Percentiles rank a stretch among this genome's conserved stretches.
These are phyloP conservation scores for Creontiades dilutus DNA, from an alignment of 2,888 invertebrate genomes.

Conservation along the genomic window DNA sequence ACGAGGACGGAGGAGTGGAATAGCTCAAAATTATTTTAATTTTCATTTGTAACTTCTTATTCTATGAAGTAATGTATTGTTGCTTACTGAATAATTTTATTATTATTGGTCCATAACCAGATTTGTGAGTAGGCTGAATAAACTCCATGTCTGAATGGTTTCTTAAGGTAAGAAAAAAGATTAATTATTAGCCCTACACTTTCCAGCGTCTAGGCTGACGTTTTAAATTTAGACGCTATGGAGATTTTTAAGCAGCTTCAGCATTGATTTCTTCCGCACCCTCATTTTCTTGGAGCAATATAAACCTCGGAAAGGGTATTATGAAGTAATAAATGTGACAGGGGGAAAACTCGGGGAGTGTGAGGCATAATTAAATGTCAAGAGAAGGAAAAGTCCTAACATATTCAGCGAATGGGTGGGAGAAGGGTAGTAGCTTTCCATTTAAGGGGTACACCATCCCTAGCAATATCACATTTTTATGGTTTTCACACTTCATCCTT, in stretches of 20 bases:
- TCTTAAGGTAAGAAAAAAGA: too few species aligned
- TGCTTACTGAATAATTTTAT: too few species aligned
- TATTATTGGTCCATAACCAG: too few species aligned
- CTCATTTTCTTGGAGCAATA: constrained; percentile 36
- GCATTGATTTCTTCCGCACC: background rate
- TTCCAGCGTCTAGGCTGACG: too few species aligned
- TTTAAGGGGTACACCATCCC: constrained; percentile 56
- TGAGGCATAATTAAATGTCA: constrained; percentile 64
- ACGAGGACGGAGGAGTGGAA: too few species aligned
- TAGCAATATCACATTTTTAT: constrained; percentile 66
- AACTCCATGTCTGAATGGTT: too few species aligned
- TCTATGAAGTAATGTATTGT: too few species aligned
- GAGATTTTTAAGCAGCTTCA: background rate
- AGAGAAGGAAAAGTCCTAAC: constrained; percentile 55
- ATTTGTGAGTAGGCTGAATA: too few species aligned
- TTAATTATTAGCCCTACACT: too few species aligned
- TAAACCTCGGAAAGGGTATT: constrained; percentile 6
- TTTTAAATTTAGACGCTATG: too few species aligned
- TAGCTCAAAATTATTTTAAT: too few species aligned
- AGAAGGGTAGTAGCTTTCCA: background rate
- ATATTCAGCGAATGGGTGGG: constrained; percentile 50
- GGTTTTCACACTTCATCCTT: constrained; percentile 52
- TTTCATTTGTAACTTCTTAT: too few species aligned
- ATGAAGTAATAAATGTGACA: constrained; percentile 45
- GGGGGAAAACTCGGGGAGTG: constrained; percentile 50